A percentile compares a stretch with the other conserved stretches of the same genome.
phyloP scores from a whole-genome alignment of 2,113 vertebrate genomes.

The Neogale vison region DNA sequence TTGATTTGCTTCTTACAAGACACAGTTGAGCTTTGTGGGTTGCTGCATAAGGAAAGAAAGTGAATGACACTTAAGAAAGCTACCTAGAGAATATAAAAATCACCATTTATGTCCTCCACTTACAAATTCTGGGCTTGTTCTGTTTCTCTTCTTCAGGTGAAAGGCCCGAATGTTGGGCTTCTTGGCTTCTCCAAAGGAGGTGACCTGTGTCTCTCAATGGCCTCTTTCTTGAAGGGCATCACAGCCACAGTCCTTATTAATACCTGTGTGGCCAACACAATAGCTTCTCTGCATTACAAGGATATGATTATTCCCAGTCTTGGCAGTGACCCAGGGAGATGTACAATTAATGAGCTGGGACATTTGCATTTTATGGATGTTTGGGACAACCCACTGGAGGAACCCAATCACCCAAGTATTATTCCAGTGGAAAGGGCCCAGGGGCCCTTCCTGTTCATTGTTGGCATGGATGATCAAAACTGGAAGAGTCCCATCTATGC shows the following conservation, averaged over 20 bases:
- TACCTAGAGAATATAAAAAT: slow-evolving; percentile 43
- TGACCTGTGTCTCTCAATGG: slow-evolving; percentile 86
- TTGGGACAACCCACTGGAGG: slow-evolving; percentile 74
- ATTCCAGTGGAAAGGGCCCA: slow-evolving; percentile 87
- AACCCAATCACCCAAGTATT: slow-evolving; percentile 77
- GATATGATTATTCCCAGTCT: slow-evolving; percentile 77
- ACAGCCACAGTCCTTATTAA: slow-evolving; percentile 86
- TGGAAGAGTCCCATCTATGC: slow-evolving; percentile 84
- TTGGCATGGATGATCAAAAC: slow-evolving; percentile 86
- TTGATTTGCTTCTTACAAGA: slow-evolving; percentile 27
- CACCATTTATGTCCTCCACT: not conserved
- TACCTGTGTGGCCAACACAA: slow-evolving; percentile 76
- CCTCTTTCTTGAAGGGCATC: slow-evolving; percentile 87
- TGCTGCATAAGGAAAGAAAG: slow-evolving; percentile 12
- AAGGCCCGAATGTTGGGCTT: slow-evolving; percentile 83
- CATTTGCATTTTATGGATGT: slow-evolving; percentile 67
- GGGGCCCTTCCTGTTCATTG: slow-evolving; percentile 86
- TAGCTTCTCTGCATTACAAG: slow-evolving; percentile 79
- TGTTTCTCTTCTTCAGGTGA: slow-evolving; percentile 72
- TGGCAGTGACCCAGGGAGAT: fast-evolving
- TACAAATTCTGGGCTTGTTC: not conserved
- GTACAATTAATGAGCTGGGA: slow-evolving; percentile 73
- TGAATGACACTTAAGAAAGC: slow-evolving; percentile 25
- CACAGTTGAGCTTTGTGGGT: not conserved
- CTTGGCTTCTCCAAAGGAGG: slow-evolving; percentile 88